A percentile compares a stretch with the other conserved stretches of the same genome.
phyloP scores from a whole-genome alignment of 2,888 invertebrate genomes.

The Gisinianus flammeolus region DNA sequence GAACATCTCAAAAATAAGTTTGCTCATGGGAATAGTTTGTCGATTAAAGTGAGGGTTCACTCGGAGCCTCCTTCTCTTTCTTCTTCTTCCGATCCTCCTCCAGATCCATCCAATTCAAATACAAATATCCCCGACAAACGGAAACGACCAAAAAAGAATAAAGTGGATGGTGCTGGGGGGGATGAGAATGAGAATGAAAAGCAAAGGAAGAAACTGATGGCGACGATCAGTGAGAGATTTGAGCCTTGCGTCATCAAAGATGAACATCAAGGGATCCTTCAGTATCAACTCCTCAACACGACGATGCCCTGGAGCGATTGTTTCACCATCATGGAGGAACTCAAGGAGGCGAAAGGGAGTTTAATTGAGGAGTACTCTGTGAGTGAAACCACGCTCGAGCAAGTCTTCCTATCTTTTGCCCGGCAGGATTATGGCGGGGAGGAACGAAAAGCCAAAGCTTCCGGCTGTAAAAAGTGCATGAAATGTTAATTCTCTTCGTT shows the following conservation, averaged over 20 bases:
- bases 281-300: slow-evolving; percentile 59
- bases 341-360: slow-evolving; percentile 61
- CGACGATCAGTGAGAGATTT: background rate
- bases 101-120: slow-evolving; percentile 61
- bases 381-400: slow-evolving; percentile 63
- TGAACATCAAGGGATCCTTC: slow-evolving; percentile 12
- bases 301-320: slow-evolving; percentile 61
- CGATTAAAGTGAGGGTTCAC: slow-evolving; percentile 28
- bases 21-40: slow-evolving; percentile 63
- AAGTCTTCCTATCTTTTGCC: slow-evolving; percentile 64
- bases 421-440: background rate
- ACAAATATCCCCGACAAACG: too few relatives aligned
- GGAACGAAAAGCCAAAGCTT: too few relatives aligned
- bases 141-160: too few relatives aligned
- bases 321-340: slow-evolving; percentile 62
- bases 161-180: background rate
- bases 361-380: slow-evolving; percentile 62
- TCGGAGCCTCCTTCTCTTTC: background rate
- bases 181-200: too few relatives aligned
- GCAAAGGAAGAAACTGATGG: background rate
- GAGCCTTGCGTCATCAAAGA: background rate
- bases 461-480: too few relatives aligned
- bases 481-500: too few relatives aligned
- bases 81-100: background rate
- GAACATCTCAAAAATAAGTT: slow-evolving; percentile 74